Evolutionary conservation across 2,113 vertebrate species (phyloP), one percentile per base, ranked within the genome.

Genomic region (Lichenostomus cassidix): DNA sequence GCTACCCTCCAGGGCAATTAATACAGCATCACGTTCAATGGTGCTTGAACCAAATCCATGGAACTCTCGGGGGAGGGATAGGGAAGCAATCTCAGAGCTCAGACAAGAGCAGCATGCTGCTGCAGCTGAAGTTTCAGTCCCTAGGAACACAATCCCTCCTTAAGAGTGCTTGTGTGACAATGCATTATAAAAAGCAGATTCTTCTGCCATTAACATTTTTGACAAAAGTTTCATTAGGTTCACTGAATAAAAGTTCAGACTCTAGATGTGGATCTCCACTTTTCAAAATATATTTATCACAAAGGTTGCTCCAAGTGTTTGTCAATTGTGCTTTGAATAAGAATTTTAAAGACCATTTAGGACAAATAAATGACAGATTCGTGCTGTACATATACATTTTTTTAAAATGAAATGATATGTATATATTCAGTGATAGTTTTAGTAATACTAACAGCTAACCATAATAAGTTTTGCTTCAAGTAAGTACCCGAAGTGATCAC

Each of bases 1-100:
- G 95, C 97, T 98, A 98, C 98, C 98, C 98, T 98, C 97, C 97
- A 98, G 98, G 98, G 98, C 98, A 98, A 98, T 98, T 98, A 98
- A 98, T 98, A 98, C 97, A 97, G 97, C 97, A 98, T 98, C 98
- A 97, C 97, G 3, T 98, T 98, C 98, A 98, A 98, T 97, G 98
- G 98, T 98, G 97, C 98, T 98, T 98, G 98, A 98, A 98, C 97
- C 97, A 98, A 98, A 98, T 98, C 97, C 98, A 98, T 85, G 4
- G 94, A 97, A 97, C 93, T 95, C 98, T 97, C 98, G 5, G 92
- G 97, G 96, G 98, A 98, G 93, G 97, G 96, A 97, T 97, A 98
- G 97, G 24, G n/a, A 97, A 97, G 96, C 90, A 97, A 97, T 97
- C 96, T 82, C 91, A 75, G 95, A 89, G 87, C 96, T 98, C 97